Conservation (phyloP, 1,140 invertebrate genomes). For the Heliconius hermathena region DNA sequence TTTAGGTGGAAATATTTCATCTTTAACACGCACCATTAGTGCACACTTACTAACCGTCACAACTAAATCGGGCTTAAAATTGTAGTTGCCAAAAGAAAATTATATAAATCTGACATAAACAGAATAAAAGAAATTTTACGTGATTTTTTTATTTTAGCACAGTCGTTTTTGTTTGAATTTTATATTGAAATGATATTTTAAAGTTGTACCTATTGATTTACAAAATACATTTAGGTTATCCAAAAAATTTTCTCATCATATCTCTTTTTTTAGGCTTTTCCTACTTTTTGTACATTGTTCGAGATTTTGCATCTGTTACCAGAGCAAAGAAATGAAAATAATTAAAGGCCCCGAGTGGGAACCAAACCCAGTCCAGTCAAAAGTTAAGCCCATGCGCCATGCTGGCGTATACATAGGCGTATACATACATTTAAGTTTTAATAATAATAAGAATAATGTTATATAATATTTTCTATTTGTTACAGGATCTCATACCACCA, state of each 20-base stretch:
- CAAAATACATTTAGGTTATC: too few species aligned
- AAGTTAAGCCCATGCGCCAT: too few species aligned
- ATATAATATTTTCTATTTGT: slow-evolving; percentile 48
- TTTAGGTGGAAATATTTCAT: neutral
- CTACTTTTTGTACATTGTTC: too few species aligned
- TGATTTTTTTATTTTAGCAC: neutral
- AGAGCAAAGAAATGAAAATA: neutral
- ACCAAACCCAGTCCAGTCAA: too few species aligned
- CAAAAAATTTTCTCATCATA: too few species aligned
- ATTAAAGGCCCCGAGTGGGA: too few species aligned
- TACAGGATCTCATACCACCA: slow-evolving; percentile 79
- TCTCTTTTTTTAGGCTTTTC: too few species aligned
- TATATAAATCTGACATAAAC: slow-evolving; percentile 14
- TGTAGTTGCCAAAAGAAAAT: neutral
- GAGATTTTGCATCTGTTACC: too few species aligned
- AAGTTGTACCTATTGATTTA: neutral
- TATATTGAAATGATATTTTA: neutral
- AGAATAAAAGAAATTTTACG: neutral
- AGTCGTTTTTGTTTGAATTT: neutral
- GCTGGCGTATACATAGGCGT: too few species aligned
- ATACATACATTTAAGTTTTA: too few species aligned
- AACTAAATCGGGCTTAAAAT: neutral
- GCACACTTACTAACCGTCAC: neutral
- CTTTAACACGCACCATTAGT: neutral
- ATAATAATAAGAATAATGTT: too few species aligned